phyloP scores from a whole-genome alignment of 2,113 vertebrate species.

The Camelus bactrianus region DNA sequence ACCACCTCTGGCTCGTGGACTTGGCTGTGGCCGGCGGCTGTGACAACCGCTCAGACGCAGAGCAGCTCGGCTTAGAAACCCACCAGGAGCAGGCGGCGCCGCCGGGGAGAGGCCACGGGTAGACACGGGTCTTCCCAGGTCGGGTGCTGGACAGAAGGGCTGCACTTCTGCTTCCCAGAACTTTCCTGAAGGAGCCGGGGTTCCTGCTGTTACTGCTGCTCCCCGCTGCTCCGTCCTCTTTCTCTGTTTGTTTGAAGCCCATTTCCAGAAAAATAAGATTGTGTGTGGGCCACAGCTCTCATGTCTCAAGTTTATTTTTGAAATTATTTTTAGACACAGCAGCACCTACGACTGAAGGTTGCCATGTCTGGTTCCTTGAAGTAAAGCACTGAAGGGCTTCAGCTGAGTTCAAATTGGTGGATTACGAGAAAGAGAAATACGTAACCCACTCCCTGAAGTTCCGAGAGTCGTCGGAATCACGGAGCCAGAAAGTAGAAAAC shows the following conservation, averaged over 20 bases:
- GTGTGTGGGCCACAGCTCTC: not conserved
- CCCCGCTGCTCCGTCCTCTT: too few species aligned
- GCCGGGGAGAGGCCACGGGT: fast-evolving
- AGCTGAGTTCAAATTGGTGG: not conserved
- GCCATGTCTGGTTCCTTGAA: not conserved
- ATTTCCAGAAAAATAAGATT: not conserved
- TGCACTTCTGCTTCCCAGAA: not conserved
- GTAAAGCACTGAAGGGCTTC: not conserved
- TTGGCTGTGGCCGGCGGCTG: not conserved
- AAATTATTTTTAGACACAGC: not conserved
- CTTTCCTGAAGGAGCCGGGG: not conserved
- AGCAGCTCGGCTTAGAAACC: not conserved
- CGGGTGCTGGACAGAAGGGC: fast-evolving
- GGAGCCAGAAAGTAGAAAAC: not conserved
- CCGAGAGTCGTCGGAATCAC: not conserved
- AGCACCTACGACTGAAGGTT: not conserved
- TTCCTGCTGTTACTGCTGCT: not conserved
- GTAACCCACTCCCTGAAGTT: not conserved
- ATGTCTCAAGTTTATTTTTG: not conserved
- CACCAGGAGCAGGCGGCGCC: fast-evolving
- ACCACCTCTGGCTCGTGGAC: not conserved
- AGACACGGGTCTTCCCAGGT: not conserved
- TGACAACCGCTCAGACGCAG: not conserved
- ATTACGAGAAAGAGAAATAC: too few species aligned
- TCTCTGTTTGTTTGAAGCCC: not conserved